These are phyloP conservation scores for Stigmatopora nigra DNA, from an alignment of 2,113 vertebrate genomes.

Conservation along the genomic window DNA sequence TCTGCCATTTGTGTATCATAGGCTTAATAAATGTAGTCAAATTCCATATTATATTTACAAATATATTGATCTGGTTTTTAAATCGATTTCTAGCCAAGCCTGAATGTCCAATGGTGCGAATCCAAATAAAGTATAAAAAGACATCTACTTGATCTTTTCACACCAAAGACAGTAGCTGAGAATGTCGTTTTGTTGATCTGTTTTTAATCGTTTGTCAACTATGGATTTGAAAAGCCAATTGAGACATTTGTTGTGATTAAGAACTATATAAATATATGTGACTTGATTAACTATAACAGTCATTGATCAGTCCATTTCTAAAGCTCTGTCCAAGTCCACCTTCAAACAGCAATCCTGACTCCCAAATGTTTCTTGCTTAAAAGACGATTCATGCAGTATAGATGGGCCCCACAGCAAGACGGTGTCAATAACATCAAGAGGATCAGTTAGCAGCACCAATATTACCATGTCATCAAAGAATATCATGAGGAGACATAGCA, in stretches of 20 bases:
- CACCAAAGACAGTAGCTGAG: neutral
- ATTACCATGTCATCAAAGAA: slow-evolving; percentile 4
- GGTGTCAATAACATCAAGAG: slow-evolving; percentile 36
- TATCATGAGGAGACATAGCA: neutral
- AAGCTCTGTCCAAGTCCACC: neutral
- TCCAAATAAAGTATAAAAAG: neutral
- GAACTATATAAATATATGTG: too few species aligned
- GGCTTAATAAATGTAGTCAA: too few species aligned
- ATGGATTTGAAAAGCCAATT: too few species aligned
- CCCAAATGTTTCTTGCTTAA: slow-evolving; percentile 44
- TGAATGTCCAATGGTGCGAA: neutral
- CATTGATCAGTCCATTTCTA: too few species aligned
- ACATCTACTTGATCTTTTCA: neutral
- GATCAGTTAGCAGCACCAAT: slow-evolving; percentile 37
- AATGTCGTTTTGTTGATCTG: too few species aligned
- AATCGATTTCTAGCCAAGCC: too few species aligned
- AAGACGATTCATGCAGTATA: slow-evolving; percentile 19
- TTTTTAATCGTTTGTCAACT: too few species aligned
- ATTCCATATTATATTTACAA: too few species aligned
- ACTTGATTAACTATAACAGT: neutral
- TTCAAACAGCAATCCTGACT: slow-evolving; percentile 35
- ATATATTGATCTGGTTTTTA: too few species aligned
- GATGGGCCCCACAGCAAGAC: slow-evolving; percentile 27
- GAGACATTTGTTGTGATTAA: too few species aligned
- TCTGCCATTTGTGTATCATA: too few species aligned